Conservation (phyloP, 2,113 vertebrate species). For the Myocastor coypus region DNA sequence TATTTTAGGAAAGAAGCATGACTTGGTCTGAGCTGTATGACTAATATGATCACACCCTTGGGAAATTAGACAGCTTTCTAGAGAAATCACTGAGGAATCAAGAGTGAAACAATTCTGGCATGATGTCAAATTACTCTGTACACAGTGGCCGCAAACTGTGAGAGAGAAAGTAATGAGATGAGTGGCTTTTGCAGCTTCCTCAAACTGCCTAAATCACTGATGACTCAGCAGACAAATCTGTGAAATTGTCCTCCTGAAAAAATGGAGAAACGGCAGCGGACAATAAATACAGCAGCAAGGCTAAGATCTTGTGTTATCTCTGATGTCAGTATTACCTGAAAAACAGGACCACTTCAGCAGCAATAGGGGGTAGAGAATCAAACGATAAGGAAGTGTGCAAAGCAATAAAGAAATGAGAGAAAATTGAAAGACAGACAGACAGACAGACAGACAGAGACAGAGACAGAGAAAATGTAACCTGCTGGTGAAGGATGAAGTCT, state of each 20-base stretch:
- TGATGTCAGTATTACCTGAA: neutral
- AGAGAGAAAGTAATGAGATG: neutral
- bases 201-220: neutral
- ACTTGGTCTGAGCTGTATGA: conserved; percentile 25
- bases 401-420: neutral
- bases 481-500: neutral
- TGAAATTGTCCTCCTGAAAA: neutral
- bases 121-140: neutral
- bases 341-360: neutral
- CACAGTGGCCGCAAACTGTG: neutral
- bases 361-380: neutral
- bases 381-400: neutral
- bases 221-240: neutral
- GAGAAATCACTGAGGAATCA: conserved; percentile 25
- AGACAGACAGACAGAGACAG: neutral
- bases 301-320: neutral
- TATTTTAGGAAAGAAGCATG: conserved; percentile 63
- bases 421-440: neutral
- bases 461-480: neutral
- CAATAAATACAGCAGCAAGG: neutral
- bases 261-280: neutral
- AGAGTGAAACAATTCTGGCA: neutral
- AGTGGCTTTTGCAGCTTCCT: neutral
- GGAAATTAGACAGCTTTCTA: conserved; percentile 44
- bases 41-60: conserved; percentile 42